These are phyloP conservation scores for Varecia variegata DNA, from an alignment of 2,797 vertebrate genomes.

Conservation along the genomic window DNA sequence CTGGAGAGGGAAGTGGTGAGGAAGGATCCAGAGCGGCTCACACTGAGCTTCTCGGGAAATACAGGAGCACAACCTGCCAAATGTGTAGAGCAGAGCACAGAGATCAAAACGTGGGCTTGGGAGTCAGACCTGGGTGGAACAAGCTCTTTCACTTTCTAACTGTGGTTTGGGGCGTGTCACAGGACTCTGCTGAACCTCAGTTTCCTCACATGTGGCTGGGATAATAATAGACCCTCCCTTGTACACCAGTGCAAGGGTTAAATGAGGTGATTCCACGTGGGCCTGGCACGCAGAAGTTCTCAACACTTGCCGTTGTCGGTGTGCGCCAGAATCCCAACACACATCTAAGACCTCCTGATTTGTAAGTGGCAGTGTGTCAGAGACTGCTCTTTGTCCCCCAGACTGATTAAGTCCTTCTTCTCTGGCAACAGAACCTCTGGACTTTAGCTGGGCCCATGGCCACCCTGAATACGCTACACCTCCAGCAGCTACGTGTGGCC, in stretches of 20 bases:
- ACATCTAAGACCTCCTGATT: not conserved
- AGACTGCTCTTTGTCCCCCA: not conserved
- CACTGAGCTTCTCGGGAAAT: not conserved
- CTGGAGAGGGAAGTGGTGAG: not conserved
- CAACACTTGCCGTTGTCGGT: rapidly evolving
- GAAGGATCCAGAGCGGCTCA: too few species aligned
- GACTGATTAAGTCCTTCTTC: not conserved
- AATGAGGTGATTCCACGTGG: not conserved
- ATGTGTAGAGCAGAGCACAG: not conserved
- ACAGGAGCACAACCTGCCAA: not conserved
- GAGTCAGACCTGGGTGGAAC: not conserved
- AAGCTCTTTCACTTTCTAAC: not conserved
- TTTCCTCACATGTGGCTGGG: not conserved
- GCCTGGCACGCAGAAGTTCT: rapidly evolving
- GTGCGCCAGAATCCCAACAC: not conserved
- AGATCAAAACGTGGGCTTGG: not conserved
- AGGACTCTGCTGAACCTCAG: not conserved
- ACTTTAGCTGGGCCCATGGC: not conserved
- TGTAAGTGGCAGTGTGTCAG: not conserved
- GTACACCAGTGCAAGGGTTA: rapidly evolving
- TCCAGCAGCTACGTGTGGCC: not conserved
- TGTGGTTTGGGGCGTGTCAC: not conserved
- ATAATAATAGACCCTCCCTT: not conserved
- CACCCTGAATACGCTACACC: not conserved
- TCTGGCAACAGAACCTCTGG: not conserved